A percentile compares a stretch with the other conserved stretches of the same genome.
These are phyloP conservation scores for Stegodyphus dumicola DNA, from an alignment of 1,140 invertebrate genomes.

Conservation along the genomic window DNA sequence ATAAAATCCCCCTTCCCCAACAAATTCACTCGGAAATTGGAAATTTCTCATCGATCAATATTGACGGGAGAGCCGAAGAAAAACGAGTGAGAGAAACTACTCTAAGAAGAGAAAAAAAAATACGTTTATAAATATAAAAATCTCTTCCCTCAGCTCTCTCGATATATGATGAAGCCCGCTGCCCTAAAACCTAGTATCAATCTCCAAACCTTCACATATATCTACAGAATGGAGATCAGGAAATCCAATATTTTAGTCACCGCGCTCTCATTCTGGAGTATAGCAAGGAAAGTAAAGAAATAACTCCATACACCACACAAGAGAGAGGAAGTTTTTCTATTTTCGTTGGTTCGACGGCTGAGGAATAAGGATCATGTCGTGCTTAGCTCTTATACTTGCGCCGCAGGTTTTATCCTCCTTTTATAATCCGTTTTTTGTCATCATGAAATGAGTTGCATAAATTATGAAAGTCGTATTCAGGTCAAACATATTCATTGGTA, in stretches of 20 bases:
- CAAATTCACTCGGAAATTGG: background rate
- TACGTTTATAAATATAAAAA: slow-evolving; percentile 17
- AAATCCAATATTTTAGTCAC: background rate
- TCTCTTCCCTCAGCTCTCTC: background rate
- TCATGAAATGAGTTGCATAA: too few species aligned
- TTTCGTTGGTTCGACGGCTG: too few species aligned
- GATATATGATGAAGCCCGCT: background rate
- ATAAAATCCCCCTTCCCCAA: background rate
- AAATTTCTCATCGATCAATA: slow-evolving; percentile 4
- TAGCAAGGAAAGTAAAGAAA: background rate
- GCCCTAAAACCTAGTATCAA: background rate
- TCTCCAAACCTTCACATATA: background rate
- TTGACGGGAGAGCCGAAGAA: background rate
- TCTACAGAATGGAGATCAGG: background rate
- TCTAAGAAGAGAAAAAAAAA: background rate
- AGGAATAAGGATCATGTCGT: too few species aligned
- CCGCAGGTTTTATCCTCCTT: too few species aligned
- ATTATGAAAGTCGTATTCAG: too few species aligned
- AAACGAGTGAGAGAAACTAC: background rate
- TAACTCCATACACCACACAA: background rate
- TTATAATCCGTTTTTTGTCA: too few species aligned
- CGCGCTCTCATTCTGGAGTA: background rate
- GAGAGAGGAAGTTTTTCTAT: background rate
- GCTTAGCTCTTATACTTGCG: too few species aligned
- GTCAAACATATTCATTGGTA: too few species aligned